phyloP scores from a whole-genome alignment of 1,140 invertebrate genomes.

The Heliconius hewitsoni region DNA sequence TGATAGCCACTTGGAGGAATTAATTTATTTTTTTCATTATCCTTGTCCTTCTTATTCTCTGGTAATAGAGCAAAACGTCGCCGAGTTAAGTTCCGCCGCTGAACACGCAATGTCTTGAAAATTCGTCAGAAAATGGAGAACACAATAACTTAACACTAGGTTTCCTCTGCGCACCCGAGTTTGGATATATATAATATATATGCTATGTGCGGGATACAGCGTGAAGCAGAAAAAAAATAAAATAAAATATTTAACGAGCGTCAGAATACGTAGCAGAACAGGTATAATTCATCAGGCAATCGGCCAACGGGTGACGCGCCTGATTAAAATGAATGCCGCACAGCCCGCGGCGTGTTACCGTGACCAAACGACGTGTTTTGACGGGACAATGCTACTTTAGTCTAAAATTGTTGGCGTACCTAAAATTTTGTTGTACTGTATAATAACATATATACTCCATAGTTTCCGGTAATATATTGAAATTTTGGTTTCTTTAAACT shows the following conservation, averaged over 20 bases:
- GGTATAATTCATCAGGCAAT: slow-evolving; percentile 38
- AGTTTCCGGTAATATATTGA: neutral
- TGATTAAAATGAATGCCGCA: slow-evolving; percentile 41
- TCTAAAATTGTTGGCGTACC: neutral
- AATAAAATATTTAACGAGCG: slow-evolving; percentile 13
- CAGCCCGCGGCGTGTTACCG: slow-evolving; percentile 36
- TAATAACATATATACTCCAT: neutral
- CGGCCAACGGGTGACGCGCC: slow-evolving; percentile 33
- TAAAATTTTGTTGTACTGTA: neutral
- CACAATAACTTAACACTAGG: too few relatives aligned
- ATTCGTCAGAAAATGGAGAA: too few relatives aligned
- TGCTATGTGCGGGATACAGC: too few relatives aligned
- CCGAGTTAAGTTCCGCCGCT: too few relatives aligned
- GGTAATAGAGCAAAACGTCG: too few relatives aligned
- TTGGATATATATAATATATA: too few relatives aligned
- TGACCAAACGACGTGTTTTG: slow-evolving; percentile 29
- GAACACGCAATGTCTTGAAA: too few relatives aligned
- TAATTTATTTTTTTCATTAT: too few relatives aligned
- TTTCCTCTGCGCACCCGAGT: too few relatives aligned
- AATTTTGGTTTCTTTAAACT: neutral
- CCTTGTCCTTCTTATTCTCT: too few relatives aligned
- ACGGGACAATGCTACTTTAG: slow-evolving; percentile 20
- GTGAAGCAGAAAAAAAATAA: neutral
- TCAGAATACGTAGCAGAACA: slow-evolving; percentile 17
- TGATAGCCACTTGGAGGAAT: too few relatives aligned